These are phyloP conservation scores for Cheilinus undulatus DNA, from an alignment of 2,113 vertebrate species.

Conservation along the genomic window DNA sequence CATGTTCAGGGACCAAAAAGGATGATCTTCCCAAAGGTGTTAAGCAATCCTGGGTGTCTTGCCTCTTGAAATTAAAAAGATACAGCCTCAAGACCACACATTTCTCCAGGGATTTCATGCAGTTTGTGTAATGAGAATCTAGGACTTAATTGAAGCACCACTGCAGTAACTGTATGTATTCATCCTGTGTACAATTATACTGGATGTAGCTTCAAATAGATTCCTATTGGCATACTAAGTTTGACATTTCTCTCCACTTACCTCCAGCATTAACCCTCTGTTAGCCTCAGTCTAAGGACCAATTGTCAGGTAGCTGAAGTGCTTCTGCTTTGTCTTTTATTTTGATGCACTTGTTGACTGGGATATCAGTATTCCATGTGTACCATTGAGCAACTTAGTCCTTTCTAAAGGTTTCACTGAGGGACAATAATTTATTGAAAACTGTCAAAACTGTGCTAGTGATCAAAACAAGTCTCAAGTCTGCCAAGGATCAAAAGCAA, in stretches of 20 bases:
- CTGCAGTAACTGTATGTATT: too few species aligned
- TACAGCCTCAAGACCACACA: slow-evolving; percentile 21
- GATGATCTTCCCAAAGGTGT: slow-evolving; percentile 41
- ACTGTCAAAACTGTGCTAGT: background rate
- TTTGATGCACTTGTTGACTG: slow-evolving; percentile 35
- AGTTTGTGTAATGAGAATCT: slow-evolving; percentile 27
- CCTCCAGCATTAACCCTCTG: slow-evolving; percentile 21
- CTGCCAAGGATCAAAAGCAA: slow-evolving; percentile 25
- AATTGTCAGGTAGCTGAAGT: background rate
- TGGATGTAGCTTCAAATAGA: too few species aligned
- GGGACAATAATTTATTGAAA: slow-evolving; percentile 14
- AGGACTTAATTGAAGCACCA: too few species aligned
- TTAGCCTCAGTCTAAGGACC: slow-evolving; percentile 1
- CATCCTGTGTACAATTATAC: too few species aligned
- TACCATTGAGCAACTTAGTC: slow-evolving; percentile 1
- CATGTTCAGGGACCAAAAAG: slow-evolving; percentile 41
- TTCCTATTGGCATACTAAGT: slow-evolving; percentile 5
- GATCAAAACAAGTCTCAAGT: slow-evolving; percentile 42
- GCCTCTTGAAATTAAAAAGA: slow-evolving; percentile 57
- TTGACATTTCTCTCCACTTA: slow-evolving; percentile 14
- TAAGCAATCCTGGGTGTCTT: slow-evolving; percentile 47
- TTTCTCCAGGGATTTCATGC: slow-evolving; percentile 39
- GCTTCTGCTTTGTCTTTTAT: slow-evolving; percentile 14
- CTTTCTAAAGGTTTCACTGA: slow-evolving; percentile 1
- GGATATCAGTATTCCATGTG: slow-evolving; percentile 34